A percentile compares a stretch with the other conserved stretches of the same genome.
These are phyloP conservation scores for Agelas oroides DNA, from an alignment of 37 sponge, comb jelly and placozoan species.

Conservation along the genomic window DNA sequence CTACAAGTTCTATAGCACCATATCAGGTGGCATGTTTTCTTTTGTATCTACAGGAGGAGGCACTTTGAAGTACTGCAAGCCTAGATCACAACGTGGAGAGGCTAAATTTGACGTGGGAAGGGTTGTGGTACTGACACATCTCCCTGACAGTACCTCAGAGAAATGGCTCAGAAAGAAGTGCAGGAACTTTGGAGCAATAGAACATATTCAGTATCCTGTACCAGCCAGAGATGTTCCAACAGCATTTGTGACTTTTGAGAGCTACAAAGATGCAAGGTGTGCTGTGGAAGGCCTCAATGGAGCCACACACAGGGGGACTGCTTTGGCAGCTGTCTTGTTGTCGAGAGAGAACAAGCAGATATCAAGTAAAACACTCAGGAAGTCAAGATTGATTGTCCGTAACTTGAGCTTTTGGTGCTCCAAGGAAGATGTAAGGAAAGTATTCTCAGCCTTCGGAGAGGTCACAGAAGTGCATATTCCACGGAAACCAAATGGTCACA, in stretches of 20 bases:
- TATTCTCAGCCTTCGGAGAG: conserved; percentile 59
- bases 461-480: conserved; percentile 78
- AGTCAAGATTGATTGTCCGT: conserved; percentile 79
- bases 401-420: conserved; percentile 78
- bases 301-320: conserved; percentile 39
- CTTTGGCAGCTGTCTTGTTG: conserved; percentile 10
- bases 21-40: no score
- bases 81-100: conserved; percentile 19
- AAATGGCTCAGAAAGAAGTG: conserved; percentile 48
- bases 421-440: conserved; percentile 60
- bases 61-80: not conserved
- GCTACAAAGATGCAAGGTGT: conserved; percentile 42
- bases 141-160: conserved; percentile 45
- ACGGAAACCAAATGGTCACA: conserved; percentile 59
- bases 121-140: conserved; percentile 41
- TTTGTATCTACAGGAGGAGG: not conserved
- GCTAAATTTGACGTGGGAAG: conserved; percentile 25
- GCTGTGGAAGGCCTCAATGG: conserved; percentile 57
- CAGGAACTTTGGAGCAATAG: conserved; percentile 52
- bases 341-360: conserved; percentile 38
- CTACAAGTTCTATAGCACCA: no score
- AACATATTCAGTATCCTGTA: conserved; percentile 48
- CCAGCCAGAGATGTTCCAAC: conserved; percentile 5
- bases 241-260: conserved; percentile 60
- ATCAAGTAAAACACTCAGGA: conserved; percentile 56